A percentile compares a stretch with the other conserved stretches of the same genome.
Conservation (phyloP, 2,888 invertebrate genomes). For the Rotaria macrura region DNA sequence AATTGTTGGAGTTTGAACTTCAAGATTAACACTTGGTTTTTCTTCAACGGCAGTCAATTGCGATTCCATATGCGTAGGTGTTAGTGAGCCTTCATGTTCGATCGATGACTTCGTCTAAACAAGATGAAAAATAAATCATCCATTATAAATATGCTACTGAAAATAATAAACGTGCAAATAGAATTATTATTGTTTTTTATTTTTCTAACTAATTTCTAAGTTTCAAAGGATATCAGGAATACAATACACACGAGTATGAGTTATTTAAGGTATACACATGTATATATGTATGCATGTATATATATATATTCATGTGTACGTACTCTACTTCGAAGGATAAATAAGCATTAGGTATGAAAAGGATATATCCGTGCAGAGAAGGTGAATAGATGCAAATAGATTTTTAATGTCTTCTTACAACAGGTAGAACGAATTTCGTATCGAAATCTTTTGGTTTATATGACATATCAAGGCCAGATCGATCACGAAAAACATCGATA, state of each 20-base stretch:
- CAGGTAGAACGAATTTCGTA: neutral
- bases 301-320: neutral
- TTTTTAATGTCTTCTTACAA: constrained; percentile 15
- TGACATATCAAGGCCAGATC: constrained; percentile 12
- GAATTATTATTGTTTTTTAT: neutral
- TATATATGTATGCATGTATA: neutral
- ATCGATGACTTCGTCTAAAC: neutral
- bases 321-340: neutral
- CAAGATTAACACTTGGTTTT: neutral
- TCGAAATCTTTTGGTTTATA: neutral
- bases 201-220: neutral
- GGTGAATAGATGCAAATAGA: neutral
- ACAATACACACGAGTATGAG: neutral
- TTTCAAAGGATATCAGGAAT: neutral
- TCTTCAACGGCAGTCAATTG: neutral
- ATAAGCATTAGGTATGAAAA: neutral
- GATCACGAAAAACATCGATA: neutral
- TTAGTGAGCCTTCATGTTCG: neutral
- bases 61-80: neutral
- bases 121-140: neutral
- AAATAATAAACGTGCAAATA: neutral
- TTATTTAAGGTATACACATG: neutral
- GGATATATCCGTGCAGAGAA: constrained; percentile 16
- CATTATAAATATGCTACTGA: neutral
- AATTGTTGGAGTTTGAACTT: neutral